Percentiles rank a stretch among this genome's conserved stretches.
Evolutionary conservation across 2,113 vertebrate genomes (phyloP).

Genomic region (Plectropomus leopardus): DNA sequence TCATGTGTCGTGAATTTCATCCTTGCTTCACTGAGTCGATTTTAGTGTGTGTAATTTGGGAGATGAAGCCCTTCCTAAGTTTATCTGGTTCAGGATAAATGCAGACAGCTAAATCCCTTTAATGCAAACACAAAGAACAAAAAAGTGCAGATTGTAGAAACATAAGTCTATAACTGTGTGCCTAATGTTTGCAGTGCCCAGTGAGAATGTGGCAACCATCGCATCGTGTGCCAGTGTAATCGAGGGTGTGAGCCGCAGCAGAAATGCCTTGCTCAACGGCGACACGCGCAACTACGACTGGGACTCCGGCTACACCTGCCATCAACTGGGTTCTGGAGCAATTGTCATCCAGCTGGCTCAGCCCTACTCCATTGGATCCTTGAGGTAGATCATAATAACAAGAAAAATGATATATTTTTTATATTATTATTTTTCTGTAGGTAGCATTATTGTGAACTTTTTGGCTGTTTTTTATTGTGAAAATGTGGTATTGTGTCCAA

Average conservation of each 20-base stretch:
- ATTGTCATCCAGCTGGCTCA: constrained; percentile 98
- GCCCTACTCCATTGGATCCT: constrained; percentile 92
- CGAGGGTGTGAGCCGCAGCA: constrained; percentile 96
- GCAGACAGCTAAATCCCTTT: no score
- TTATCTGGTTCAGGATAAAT: background rate
- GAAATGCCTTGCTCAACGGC: constrained; percentile 96
- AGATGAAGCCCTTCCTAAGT: no score
- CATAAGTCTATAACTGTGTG: background rate
- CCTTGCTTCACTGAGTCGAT: background rate
- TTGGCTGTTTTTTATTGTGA: no score
- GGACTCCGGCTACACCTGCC: constrained; percentile 98
- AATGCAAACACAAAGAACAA: no score
- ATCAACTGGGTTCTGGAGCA: constrained; percentile 96
- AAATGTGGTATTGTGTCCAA: no score
- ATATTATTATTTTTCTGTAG: no score
- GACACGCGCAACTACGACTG: constrained; percentile 99
- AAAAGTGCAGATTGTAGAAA: background rate
- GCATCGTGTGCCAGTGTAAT: constrained; percentile 94
- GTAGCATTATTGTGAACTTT: no score
- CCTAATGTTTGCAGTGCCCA: constrained; percentile 86
- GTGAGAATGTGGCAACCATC: constrained; percentile 94
- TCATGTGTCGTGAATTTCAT: background rate
- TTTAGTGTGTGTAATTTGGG: background rate
- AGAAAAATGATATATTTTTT: no score
- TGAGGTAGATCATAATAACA: constrained; percentile 83